A percentile compares a stretch with the other conserved stretches of the same genome.
Conservation (phyloP, 1,140 invertebrate genomes). For the Muscidifurax raptorellus region DNA sequence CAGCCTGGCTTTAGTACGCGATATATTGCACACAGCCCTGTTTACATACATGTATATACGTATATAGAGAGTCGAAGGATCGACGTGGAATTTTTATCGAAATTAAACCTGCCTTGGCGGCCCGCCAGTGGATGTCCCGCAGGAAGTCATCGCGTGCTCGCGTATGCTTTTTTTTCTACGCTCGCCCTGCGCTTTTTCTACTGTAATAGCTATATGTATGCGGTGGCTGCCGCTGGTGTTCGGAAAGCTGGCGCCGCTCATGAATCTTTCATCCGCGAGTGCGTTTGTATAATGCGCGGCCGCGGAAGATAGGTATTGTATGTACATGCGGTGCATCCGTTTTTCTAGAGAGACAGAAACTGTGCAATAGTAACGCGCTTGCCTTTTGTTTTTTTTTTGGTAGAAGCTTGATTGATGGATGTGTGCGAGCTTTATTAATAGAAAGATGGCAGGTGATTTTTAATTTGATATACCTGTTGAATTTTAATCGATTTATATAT, state of each 20-base stretch:
- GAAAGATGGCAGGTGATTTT: neutral
- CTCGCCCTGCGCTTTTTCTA: neutral
- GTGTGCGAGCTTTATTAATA: neutral
- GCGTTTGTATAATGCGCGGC: neutral
- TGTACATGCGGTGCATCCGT: neutral
- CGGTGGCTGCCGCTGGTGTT: neutral
- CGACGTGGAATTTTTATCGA: conserved; percentile 35
- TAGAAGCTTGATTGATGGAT: neutral
- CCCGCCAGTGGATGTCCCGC: neutral
- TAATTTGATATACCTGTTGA: neutral
- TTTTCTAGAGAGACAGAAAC: neutral
- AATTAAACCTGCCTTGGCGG: conserved; percentile 30
- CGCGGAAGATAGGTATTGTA: neutral
- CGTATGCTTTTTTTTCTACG: neutral
- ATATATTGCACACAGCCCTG: too few relatives aligned
- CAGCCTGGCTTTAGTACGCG: neutral
- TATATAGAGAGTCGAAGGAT: too few relatives aligned
- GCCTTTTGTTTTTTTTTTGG: neutral
- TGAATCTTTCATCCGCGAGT: conserved; percentile 15
- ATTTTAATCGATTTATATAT: neutral
- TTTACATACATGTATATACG: too few relatives aligned
- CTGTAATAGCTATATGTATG: neutral
- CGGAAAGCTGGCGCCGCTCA: conserved; percentile 9
- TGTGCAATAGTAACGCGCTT: neutral
- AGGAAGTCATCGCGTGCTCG: neutral